Percentiles rank a stretch among this genome's conserved stretches.
phyloP scores from a whole-genome alignment of 2,888 invertebrate genomes.

The Serripes groenlandicus region DNA sequence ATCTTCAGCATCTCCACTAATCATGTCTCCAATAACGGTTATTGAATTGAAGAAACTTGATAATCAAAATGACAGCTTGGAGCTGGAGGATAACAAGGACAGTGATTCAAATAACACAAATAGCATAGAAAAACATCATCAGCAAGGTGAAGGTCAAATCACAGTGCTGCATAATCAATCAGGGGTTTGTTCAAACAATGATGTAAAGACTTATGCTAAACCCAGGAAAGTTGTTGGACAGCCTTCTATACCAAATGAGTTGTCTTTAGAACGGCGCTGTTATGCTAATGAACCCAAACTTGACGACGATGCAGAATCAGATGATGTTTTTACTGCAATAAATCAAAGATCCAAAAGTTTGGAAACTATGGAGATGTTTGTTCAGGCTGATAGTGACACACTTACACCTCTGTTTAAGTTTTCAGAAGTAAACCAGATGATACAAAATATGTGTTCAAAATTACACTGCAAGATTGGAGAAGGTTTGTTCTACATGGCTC shows the following conservation, averaged over 20 bases:
- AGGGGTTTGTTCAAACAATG: background rate
- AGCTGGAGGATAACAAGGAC: conserved; percentile 71
- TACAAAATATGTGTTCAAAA: conserved; percentile 51
- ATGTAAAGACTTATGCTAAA: background rate
- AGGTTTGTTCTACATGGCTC: conserved; percentile 63
- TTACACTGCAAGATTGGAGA: conserved; percentile 41
- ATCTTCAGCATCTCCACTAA: conserved; percentile 71
- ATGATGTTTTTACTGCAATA: conserved; percentile 18
- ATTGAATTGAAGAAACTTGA: conserved; percentile 83
- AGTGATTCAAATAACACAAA: conserved; percentile 6
- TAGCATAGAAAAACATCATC: background rate
- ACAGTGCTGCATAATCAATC: background rate
- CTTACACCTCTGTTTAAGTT: conserved; percentile 68
- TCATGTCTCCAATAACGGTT: conserved; percentile 81
- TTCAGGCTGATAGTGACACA: conserved; percentile 24
- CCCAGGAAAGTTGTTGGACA: background rate
- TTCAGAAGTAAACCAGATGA: conserved; percentile 43
- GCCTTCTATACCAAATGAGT: conserved; percentile 25
- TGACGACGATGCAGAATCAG: background rate
- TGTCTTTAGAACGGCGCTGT: conserved; percentile 33
- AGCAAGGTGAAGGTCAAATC: background rate
- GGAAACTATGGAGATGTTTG: background rate
- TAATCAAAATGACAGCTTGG: conserved; percentile 81
- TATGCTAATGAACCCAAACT: conserved; percentile 1
- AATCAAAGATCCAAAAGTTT: background rate